Evolutionary conservation across 2,888 invertebrate genomes (phyloP).

Genomic region (Ethmia dodecea): DNA sequence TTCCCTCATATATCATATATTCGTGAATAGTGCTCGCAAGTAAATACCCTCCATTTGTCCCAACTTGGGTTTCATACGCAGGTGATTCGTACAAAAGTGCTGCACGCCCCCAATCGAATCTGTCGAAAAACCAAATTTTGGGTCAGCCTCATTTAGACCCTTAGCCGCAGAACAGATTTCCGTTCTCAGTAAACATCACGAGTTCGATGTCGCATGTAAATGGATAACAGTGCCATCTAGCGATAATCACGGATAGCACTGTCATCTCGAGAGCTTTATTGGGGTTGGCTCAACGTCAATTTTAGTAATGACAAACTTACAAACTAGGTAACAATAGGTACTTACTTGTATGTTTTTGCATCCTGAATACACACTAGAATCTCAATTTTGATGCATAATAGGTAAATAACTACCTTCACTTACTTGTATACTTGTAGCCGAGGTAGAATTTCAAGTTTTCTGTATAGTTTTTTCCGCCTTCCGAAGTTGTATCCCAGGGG

Average conservation of each 20-base stretch:
- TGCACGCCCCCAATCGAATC: conserved; percentile 84
- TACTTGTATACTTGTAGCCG: conserved; percentile 84
- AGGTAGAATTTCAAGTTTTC: conserved; percentile 82
- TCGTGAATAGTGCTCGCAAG: conserved; percentile 86
- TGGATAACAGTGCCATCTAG: too few species aligned
- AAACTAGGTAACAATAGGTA: too few species aligned
- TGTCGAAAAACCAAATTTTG: conserved; percentile 37
- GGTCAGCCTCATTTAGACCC: conserved; percentile 19
- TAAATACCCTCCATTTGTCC: conserved; percentile 85
- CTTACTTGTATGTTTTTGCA: too few species aligned
- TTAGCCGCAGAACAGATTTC: too few species aligned
- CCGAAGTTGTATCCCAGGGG: conserved; percentile 80
- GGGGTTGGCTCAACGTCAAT: too few species aligned
- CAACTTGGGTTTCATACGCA: conserved; percentile 81
- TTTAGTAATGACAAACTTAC: too few species aligned
- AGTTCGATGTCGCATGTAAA: too few species aligned
- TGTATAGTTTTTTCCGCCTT: conserved; percentile 73
- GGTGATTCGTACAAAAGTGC: conserved; percentile 87
- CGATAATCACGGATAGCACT: too few species aligned
- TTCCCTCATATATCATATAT: conserved; percentile 53
- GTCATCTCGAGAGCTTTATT: too few species aligned
- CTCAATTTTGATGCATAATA: too few species aligned
- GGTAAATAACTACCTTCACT: conserved; percentile 66
- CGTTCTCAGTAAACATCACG: too few species aligned
- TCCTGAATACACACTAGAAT: too few species aligned